Percentiles rank a stretch among this genome's conserved stretches.
These are phyloP conservation scores for Microtus ochrogaster DNA, from an alignment of 2,113 vertebrate species.

Conservation along the genomic window DNA sequence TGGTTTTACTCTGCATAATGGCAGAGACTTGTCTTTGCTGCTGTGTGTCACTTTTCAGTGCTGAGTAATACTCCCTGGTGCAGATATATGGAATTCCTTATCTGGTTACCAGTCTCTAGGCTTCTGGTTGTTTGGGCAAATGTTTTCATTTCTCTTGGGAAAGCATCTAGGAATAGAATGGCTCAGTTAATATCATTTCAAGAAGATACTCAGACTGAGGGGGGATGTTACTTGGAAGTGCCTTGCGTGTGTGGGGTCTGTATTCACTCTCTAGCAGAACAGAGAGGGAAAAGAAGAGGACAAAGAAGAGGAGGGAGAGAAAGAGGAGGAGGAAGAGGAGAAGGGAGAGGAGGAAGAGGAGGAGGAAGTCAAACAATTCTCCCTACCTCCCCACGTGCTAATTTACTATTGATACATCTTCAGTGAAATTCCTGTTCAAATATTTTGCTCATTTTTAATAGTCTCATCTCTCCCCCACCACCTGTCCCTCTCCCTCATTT, in stretches of 20 bases:
- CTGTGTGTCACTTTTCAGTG: accelerated
- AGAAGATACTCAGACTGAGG: neutral
- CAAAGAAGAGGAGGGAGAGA: neutral
- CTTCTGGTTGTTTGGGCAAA: neutral
- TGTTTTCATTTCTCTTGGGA: neutral
- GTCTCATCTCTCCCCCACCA: too few species aligned
- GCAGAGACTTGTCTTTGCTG: neutral
- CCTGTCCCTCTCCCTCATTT: accelerated
- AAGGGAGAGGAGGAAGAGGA: too few species aligned
- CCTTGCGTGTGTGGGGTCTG: neutral
- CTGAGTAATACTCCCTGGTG: too few species aligned
- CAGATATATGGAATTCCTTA: neutral
- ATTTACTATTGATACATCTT: neutral
- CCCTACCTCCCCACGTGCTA: neutral
- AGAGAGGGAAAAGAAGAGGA: too few species aligned
- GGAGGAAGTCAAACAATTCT: neutral
- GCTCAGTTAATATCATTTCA: neutral
- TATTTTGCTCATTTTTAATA: neutral
- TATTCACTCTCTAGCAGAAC: neutral
- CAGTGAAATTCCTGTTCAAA: neutral
- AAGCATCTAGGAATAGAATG: neutral
- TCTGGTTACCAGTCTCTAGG: neutral
- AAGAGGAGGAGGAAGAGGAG: neutral
- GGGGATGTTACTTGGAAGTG: neutral
- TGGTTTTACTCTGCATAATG: neutral